Conservation (phyloP, 2,113 vertebrate species). For the Bos indicus region DNA sequence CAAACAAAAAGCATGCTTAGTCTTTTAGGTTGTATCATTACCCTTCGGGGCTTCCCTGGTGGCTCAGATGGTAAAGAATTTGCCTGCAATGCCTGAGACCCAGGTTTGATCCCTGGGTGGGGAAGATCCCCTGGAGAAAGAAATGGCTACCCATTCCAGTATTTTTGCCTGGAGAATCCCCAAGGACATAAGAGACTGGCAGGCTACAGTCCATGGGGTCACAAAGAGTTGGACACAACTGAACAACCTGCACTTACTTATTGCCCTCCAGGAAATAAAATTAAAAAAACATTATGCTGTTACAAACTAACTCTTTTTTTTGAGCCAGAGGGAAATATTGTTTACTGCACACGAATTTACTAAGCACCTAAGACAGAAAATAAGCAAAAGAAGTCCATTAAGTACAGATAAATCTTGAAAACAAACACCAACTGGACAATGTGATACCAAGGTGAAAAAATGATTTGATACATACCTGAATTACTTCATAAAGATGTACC, state of each 20-base stretch:
- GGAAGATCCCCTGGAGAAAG: background rate
- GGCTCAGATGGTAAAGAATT: background rate
- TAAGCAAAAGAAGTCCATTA: background rate
- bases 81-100: background rate
- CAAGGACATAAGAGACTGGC: background rate
- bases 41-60: background rate
- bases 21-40: background rate
- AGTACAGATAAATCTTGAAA: background rate
- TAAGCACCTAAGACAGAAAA: background rate
- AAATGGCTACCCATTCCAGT: background rate
- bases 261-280: background rate
- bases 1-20: background rate
- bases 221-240: background rate
- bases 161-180: background rate
- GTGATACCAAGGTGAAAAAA: background rate
- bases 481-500: constrained; percentile 74
- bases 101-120: background rate
- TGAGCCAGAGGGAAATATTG: background rate
- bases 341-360: background rate
- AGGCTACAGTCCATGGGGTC: background rate
- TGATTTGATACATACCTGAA: constrained; percentile 60
- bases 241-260: background rate
- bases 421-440: background rate
- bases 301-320: background rate
- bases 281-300: background rate